phyloP scores from a whole-genome alignment of 2,113 vertebrate species.

The Monopterus albus region DNA sequence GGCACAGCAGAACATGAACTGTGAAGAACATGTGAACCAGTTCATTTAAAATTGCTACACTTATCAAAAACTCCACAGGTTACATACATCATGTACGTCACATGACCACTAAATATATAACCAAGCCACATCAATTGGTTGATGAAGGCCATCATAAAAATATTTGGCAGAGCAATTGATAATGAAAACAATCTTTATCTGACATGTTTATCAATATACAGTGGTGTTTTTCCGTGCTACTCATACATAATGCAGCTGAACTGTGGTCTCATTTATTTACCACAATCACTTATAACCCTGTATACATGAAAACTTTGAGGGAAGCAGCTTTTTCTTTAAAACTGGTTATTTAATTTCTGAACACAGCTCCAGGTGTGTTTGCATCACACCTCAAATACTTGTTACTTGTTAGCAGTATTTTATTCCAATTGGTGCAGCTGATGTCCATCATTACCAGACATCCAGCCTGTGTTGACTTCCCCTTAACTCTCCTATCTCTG shows the following conservation, averaged over 20 bases:
- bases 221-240: not conserved
- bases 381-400: not conserved
- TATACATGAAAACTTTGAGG: not conserved
- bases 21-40: not conserved
- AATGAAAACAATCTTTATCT: not conserved
- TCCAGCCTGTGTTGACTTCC: slow-evolving; percentile 18
- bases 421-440: slow-evolving; percentile 11
- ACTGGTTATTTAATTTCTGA: not conserved
- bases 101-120: not conserved
- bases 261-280: not conserved
- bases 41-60: not conserved
- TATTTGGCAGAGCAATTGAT: not conserved
- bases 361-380: slow-evolving; percentile 18
- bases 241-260: not conserved
- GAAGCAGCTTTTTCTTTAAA: not conserved
- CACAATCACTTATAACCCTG: no score
- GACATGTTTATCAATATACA: not conserved
- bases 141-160: not conserved
- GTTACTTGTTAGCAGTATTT: slow-evolving; percentile 25
- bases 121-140: not conserved
- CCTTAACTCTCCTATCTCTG: slow-evolving; percentile 20
- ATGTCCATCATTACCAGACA: slow-evolving; percentile 35
- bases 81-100: no score
- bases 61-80: not conserved
- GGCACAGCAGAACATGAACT: no score